A percentile compares a stretch with the other conserved stretches of the same genome.
phyloP scores from a whole-genome alignment of 2,888 invertebrate species.

The Epinotia ramella region DNA sequence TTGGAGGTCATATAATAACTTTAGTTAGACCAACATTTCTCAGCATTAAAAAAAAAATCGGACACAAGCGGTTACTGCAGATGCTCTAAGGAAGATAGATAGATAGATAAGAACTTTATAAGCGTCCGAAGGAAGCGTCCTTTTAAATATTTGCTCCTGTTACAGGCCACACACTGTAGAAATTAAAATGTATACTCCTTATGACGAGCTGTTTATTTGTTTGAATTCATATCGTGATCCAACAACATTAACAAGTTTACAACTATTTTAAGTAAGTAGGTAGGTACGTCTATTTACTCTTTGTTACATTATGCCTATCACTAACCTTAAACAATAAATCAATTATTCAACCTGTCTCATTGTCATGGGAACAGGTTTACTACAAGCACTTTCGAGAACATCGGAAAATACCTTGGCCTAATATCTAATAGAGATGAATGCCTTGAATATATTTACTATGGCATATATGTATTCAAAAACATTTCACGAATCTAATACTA shows the following conservation, averaged over 20 bases:
- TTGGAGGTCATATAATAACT: too few species aligned
- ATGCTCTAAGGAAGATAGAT: too few species aligned
- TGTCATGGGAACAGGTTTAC: constrained; percentile 66
- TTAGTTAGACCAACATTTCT: too few species aligned
- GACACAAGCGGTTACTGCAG: too few species aligned
- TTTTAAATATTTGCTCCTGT: too few species aligned
- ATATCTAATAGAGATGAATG: constrained; percentile 55
- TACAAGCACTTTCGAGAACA: constrained; percentile 64
- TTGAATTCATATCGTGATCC: not conserved
- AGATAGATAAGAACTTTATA: too few species aligned
- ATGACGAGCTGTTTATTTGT: too few species aligned
- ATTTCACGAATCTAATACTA: not conserved
- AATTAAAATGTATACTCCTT: too few species aligned
- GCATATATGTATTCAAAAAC: constrained; percentile 14
- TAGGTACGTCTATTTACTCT: not conserved
- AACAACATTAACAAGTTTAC: not conserved
- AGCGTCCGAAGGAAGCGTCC: too few species aligned
- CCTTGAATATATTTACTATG: constrained; percentile 41
- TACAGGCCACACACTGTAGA: too few species aligned
- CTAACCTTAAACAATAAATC: constrained; percentile 54
- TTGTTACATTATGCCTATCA: not conserved
- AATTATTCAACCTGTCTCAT: constrained; percentile 58
- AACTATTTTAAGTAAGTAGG: too few species aligned
- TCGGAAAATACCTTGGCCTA: constrained; percentile 67
- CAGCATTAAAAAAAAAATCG: too few species aligned